phyloP scores from a whole-genome alignment of 2,113 vertebrate species.

The Apaloderma vittatum region DNA sequence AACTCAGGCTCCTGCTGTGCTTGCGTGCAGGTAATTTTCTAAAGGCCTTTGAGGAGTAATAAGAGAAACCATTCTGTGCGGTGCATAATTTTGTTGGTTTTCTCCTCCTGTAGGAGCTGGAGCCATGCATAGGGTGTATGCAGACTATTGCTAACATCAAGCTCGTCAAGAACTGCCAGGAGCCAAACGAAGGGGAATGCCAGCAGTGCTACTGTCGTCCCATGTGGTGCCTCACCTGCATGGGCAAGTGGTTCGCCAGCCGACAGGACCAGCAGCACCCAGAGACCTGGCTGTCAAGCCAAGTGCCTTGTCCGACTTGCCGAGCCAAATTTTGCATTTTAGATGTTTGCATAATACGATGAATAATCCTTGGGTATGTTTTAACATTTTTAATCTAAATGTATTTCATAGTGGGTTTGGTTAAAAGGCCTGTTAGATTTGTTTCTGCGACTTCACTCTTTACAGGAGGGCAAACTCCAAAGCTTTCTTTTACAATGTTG shows the following conservation, averaged over 20 bases:
- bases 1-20: background rate
- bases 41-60: background rate
- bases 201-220: slow-evolving; percentile 93
- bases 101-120: slow-evolving; percentile 83
- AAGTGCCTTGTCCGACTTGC: slow-evolving; percentile 93
- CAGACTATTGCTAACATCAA: slow-evolving; percentile 88
- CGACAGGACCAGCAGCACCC: slow-evolving; percentile 93
- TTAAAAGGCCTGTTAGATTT: background rate
- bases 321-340: slow-evolving; percentile 92
- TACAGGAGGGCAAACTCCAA: background rate
- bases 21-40: background rate
- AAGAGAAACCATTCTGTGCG: background rate
- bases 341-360: slow-evolving; percentile 87
- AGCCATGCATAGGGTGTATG: slow-evolving; percentile 94
- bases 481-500: background rate
- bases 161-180: slow-evolving; percentile 86
- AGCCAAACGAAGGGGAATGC: slow-evolving; percentile 81
- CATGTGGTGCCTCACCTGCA: slow-evolving; percentile 96
- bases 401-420: background rate
- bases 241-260: slow-evolving; percentile 97
- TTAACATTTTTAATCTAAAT: background rate
- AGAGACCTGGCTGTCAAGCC: slow-evolving; percentile 93
- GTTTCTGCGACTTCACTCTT: background rate
- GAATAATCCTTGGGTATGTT: slow-evolving; percentile 51
- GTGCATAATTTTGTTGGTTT: background rate